These are phyloP conservation scores for Salmo trutta DNA, from an alignment of 2,797 vertebrate genomes.

Conservation along the genomic window DNA sequence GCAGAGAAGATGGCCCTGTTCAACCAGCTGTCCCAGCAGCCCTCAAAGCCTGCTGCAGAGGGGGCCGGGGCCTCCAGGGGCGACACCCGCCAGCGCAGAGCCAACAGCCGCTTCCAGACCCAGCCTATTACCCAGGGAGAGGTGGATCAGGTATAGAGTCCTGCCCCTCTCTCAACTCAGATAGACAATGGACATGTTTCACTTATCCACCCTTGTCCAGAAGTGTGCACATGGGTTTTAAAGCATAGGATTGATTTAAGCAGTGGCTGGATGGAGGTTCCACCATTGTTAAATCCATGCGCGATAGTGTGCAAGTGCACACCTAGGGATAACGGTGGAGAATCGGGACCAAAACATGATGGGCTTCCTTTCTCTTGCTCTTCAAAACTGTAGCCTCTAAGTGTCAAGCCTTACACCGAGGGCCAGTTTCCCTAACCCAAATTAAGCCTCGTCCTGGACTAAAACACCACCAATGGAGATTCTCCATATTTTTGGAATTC, in stretches of 20 bases:
- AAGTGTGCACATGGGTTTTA: neutral
- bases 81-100: conserved; percentile 84
- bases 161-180: neutral
- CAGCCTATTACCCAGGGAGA: conserved; percentile 96
- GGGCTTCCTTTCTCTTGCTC: neutral
- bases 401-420: neutral
- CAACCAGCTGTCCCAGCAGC: conserved; percentile 85
- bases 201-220: neutral
- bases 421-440: neutral
- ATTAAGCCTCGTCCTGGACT: neutral
- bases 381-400: conserved; percentile 19
- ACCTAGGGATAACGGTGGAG: neutral
- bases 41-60: conserved; percentile 49
- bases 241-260: neutral
- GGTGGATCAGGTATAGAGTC: conserved; percentile 85
- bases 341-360: neutral
- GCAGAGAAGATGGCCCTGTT: conserved; percentile 97
- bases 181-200: neutral
- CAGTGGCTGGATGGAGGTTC: neutral
- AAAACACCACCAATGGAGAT: neutral
- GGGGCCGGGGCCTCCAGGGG: conserved; percentile 66
- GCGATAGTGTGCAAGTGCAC: neutral
- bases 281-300: neutral
- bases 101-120: conserved; percentile 91
- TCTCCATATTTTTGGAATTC: neutral